A percentile compares a stretch with the other conserved stretches of the same genome.
These are phyloP conservation scores for Pipistrellus pygmaeus DNA, from an alignment of 2,797 vertebrate genomes.

Conservation along the genomic window DNA sequence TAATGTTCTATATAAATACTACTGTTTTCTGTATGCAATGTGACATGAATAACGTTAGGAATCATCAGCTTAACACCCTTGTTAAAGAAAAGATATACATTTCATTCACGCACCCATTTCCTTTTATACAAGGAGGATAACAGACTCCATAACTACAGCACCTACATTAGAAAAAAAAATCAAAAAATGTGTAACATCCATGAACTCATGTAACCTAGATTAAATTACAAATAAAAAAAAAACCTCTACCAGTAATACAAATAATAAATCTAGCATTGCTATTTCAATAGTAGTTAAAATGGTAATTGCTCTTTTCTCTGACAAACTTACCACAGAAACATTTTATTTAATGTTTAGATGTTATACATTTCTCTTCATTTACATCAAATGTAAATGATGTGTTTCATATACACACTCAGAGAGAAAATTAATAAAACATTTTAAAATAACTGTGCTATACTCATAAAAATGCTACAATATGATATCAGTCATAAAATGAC, in stretches of 20 bases:
- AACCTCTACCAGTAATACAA: not conserved
- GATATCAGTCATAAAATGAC: conserved; percentile 65
- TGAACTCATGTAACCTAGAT: not conserved
- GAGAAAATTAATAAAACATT: conserved; percentile 78
- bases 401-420: conserved; percentile 62
- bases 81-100: not conserved
- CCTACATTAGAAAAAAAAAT: not conserved
- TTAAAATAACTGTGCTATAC: conserved; percentile 65
- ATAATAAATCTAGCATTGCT: not conserved
- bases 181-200: not conserved
- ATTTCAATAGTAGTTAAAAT: conserved; percentile 38
- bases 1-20: not conserved
- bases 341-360: conserved; percentile 30
- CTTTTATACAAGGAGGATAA: not conserved
- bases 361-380: conserved; percentile 60
- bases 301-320: not conserved
- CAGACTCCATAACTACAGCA: not conserved
- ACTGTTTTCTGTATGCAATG: not conserved
- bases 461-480: conserved; percentile 17
- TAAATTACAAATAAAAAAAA: not conserved
- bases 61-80: not conserved
- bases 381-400: conserved; percentile 70
- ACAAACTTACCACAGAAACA: not conserved
- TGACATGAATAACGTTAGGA: not conserved
- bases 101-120: not conserved